These are phyloP conservation scores for Sandelia bainsii DNA, from an alignment of 2,797 vertebrate species.

Conservation along the genomic window DNA sequence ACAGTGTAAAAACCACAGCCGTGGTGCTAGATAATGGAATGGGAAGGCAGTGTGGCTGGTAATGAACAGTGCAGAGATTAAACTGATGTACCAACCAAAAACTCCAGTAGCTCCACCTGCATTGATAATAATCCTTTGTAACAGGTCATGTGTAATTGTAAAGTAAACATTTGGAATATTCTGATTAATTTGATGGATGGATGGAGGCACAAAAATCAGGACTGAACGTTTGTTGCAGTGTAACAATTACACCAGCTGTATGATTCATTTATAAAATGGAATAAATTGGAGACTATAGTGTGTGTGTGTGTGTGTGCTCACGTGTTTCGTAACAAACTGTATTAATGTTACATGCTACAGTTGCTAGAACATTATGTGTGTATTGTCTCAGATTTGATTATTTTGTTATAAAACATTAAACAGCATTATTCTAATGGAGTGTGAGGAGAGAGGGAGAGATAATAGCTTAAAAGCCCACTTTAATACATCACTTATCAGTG, in stretches of 20 bases:
- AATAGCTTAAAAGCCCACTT: conserved; percentile 67
- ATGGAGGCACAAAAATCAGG: neutral
- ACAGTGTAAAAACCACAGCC: neutral
- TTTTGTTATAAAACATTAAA: conserved; percentile 59
- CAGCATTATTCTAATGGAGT: conserved; percentile 50
- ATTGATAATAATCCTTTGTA: neutral
- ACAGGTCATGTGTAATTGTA: neutral
- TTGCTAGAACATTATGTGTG: conserved; percentile 1
- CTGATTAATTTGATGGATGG: conserved; percentile 8
- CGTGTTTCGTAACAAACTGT: neutral
- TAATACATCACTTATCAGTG: conserved; percentile 47
- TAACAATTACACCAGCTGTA: conserved; percentile 5
- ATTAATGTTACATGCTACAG: neutral
- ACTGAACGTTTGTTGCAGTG: conserved; percentile 3
- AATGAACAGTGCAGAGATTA: conserved; percentile 1
- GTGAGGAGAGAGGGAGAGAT: conserved; percentile 11
- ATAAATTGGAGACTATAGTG: neutral
- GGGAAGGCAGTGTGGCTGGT: neutral
- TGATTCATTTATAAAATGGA: conserved; percentile 26
- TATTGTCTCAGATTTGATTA: conserved; percentile 47
- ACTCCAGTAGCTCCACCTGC: neutral
- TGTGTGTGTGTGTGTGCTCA: neutral
- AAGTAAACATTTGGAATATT: neutral
- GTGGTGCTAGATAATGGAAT: neutral
- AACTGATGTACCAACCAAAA: neutral